A percentile compares a stretch with the other conserved stretches of the same genome.
phyloP scores from a whole-genome alignment of 23 tunicate genomes.

The Styela plicata region DNA sequence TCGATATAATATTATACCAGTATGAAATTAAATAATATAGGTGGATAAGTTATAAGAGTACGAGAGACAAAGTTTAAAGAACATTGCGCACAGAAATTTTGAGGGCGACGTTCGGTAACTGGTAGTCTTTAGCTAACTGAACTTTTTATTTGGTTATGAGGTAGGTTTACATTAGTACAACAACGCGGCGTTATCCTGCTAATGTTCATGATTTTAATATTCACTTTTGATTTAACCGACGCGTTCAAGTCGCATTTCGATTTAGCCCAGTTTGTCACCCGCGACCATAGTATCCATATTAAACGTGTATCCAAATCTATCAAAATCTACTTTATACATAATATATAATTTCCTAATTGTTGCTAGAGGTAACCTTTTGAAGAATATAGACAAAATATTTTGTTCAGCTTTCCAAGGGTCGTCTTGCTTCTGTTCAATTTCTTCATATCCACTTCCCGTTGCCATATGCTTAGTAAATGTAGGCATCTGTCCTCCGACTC shows the following conservation, averaged over 20 bases:
- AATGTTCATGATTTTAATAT: too few species aligned
- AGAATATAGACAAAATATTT: slow-evolving; percentile 5
- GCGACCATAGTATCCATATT: slow-evolving; percentile 16
- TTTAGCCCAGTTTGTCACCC: not conserved
- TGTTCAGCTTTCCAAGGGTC: slow-evolving; percentile 9
- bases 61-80: too few species aligned
- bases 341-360: not conserved
- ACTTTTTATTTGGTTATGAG: too few species aligned
- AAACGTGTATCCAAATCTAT: slow-evolving; percentile 27
- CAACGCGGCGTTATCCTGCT: too few species aligned
- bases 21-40: too few species aligned
- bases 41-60: too few species aligned
- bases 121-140: too few species aligned
- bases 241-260: not conserved
- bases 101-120: too few species aligned
- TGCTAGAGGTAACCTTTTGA: slow-evolving; percentile 1
- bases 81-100: too few species aligned
- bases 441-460: not conserved
- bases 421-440: not conserved
- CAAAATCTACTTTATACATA: slow-evolving; percentile 6
- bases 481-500: slow-evolving; percentile 36
- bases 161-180: too few species aligned
- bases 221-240: too few species aligned
- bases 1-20: too few species aligned
- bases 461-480: slow-evolving; percentile 26